Percentiles rank a stretch among this genome's conserved stretches.
Conservation (phyloP, 2,113 vertebrate genomes). For the Phaetusa simplex region DNA sequence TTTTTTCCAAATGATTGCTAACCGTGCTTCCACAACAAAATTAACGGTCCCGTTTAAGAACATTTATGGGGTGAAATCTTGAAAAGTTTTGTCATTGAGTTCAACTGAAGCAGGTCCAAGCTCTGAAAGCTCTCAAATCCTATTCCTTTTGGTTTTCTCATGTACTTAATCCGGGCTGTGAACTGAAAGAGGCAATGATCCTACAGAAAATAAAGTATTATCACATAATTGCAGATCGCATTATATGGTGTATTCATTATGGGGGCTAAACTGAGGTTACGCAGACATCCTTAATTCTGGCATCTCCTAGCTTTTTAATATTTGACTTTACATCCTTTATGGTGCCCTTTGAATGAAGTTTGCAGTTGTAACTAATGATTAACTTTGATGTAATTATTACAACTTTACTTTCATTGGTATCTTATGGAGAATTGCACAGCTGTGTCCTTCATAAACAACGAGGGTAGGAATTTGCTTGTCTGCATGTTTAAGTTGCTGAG, state of each 20-base stretch:
- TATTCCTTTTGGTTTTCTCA: background rate
- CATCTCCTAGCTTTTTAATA: background rate
- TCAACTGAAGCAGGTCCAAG: background rate
- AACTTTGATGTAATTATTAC: background rate
- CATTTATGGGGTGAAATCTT: background rate
- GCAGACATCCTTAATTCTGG: background rate
- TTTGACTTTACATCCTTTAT: background rate
- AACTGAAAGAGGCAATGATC: background rate
- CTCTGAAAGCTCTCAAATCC: background rate
- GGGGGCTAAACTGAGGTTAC: background rate
- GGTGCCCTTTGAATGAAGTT: background rate
- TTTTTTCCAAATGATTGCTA: background rate
- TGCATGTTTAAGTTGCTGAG: background rate
- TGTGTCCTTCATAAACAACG: background rate
- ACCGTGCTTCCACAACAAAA: background rate
- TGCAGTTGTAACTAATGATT: background rate
- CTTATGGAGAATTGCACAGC: background rate
- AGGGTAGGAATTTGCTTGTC: background rate
- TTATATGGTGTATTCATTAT: background rate
- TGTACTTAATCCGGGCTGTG: background rate
- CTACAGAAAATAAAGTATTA: slow-evolving; percentile 23
- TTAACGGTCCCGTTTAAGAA: background rate
- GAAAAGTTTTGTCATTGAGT: background rate
- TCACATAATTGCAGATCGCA: background rate
- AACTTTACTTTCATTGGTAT: background rate